A percentile compares a stretch with the other conserved stretches of the same genome.
phyloP scores from a whole-genome alignment of 1,140 invertebrate species.

The Nylanderia fulva region DNA sequence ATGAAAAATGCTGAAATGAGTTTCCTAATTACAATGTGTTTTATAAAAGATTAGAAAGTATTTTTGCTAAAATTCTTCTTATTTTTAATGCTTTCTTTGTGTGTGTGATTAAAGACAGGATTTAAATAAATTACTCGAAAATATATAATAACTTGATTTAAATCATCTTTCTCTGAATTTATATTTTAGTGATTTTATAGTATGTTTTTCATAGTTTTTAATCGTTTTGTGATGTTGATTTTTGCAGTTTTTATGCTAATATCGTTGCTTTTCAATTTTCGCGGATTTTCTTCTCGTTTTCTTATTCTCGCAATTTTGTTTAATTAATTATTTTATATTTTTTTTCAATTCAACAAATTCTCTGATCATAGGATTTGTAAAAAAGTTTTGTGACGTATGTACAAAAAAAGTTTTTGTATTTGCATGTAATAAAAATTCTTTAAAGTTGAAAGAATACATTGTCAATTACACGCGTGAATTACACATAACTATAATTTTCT shows the following conservation, averaged over 20 bases:
- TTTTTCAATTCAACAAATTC: neutral
- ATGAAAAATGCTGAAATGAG: neutral
- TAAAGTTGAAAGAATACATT: neutral
- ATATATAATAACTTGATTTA: neutral
- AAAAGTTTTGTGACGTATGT: neutral
- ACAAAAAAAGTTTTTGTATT: neutral
- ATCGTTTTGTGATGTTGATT: neutral
- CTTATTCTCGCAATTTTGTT: neutral
- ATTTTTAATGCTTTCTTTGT: neutral
- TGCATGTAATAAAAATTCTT: neutral
- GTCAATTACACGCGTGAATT: neutral
- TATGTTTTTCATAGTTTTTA: neutral
- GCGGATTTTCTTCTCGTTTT: neutral
- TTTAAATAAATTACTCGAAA: neutral
- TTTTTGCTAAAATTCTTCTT: neutral
- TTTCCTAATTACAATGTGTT: neutral
- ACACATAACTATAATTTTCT: neutral
- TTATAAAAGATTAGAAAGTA: neutral
- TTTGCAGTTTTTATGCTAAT: neutral
- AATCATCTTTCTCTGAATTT: neutral
- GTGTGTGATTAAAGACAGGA: neutral
- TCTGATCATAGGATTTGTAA: neutral
- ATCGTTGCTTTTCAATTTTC: neutral
- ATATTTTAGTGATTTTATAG: neutral
- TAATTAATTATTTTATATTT: neutral